Percentiles rank a stretch among this genome's conserved stretches.
Evolutionary conservation across 2,888 invertebrate species (phyloP).

Genomic region (Terebella lapidaria): DNA sequence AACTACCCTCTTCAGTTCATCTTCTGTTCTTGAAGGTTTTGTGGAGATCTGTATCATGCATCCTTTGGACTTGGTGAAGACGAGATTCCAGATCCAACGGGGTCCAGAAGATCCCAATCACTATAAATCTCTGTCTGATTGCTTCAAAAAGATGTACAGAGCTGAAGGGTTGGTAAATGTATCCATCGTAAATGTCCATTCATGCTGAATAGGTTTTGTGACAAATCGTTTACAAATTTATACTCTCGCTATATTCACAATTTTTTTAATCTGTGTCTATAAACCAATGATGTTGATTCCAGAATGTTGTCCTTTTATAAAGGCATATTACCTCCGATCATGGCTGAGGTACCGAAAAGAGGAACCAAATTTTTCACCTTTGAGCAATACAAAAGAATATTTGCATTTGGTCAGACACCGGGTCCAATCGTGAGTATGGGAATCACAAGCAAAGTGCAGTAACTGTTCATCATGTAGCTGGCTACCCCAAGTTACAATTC

Average conservation of each 20-base stretch:
- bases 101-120: constrained; percentile 57
- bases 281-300: constrained; percentile 19
- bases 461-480: no score
- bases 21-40: no score
- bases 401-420: constrained; percentile 45
- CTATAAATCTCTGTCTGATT: constrained; percentile 78
- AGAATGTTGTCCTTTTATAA: constrained; percentile 74
- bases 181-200: not conserved
- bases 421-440: no score
- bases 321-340: constrained; percentile 85
- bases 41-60: constrained; percentile 95
- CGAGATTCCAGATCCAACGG: constrained; percentile 75
- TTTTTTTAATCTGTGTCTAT: no score
- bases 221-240: no score
- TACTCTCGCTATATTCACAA: no score
- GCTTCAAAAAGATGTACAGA: constrained; percentile 81
- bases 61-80: constrained; percentile 89
- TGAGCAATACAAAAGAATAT: constrained; percentile 84
- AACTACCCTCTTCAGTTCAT: no score
- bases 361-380: constrained; percentile 92
- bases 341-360: constrained; percentile 91
- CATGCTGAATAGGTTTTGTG: not conserved
- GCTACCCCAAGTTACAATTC: no score
- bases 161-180: constrained; percentile 79
- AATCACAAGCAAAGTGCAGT: no score